phyloP scores from a whole-genome alignment of 2,888 invertebrate genomes.

The Thereva unica region DNA sequence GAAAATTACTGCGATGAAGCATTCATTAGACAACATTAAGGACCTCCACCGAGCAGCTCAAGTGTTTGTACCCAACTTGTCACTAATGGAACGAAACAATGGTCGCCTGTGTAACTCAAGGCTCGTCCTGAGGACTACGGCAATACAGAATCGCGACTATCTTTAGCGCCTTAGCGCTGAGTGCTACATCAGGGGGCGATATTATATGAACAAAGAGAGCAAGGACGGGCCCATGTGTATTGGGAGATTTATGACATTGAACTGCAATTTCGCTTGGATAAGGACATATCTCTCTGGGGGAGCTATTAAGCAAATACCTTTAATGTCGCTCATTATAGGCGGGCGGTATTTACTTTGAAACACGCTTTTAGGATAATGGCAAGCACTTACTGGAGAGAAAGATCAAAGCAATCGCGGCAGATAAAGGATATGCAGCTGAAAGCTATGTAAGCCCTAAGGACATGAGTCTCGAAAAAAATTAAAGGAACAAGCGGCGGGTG shows the following conservation, averaged over 20 bases:
- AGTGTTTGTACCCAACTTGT: constrained; percentile 26
- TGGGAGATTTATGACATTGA: constrained; percentile 26
- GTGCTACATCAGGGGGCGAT: background rate
- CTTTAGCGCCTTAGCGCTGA: background rate
- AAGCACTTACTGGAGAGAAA: constrained; percentile 24
- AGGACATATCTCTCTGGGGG: constrained; percentile 3
- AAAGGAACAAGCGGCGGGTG: background rate
- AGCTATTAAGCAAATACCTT: constrained; percentile 31
- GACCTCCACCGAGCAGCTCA: background rate
- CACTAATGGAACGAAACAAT: constrained; percentile 21
- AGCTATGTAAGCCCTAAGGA: background rate
- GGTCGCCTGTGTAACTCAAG: background rate
- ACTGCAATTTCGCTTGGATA: constrained; percentile 29
- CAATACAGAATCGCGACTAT: constrained; percentile 1
- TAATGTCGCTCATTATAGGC: background rate
- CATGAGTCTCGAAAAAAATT: background rate
- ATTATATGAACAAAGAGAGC: background rate
- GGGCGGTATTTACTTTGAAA: constrained; percentile 9
- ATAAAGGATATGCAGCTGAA: constrained; percentile 16
- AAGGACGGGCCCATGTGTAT: constrained; percentile 15
- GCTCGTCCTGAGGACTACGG: constrained; percentile 11
- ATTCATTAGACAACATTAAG: constrained; percentile 31
- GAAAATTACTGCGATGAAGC: constrained; percentile 15
- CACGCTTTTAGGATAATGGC: constrained; percentile 10
- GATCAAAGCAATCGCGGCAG: constrained; percentile 28